A percentile compares a stretch with the other conserved stretches of the same genome.
Conservation (phyloP, 2,113 vertebrate species). For the Tachysurus fulvidraco region DNA sequence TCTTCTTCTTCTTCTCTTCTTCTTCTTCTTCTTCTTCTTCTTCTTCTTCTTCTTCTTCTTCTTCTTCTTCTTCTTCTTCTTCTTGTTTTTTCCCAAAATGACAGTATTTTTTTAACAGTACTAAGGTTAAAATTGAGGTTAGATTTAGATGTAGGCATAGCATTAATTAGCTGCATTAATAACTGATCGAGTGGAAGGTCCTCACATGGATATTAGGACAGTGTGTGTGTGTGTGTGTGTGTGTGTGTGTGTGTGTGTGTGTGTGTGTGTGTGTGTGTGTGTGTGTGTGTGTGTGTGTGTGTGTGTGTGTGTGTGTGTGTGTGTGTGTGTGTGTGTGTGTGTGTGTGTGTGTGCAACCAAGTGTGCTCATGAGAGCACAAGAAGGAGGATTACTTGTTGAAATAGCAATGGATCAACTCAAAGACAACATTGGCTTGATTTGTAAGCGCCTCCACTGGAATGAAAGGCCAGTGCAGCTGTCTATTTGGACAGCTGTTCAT, state of each 20-base stretch:
- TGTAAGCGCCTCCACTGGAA: constrained; percentile 66
- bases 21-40: background rate
- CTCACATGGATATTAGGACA: constrained; percentile 11
- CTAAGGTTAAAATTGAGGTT: background rate
- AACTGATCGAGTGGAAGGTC: background rate
- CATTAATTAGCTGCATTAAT: background rate
- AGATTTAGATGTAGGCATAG: background rate
- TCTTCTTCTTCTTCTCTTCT: background rate
- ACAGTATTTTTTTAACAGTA: background rate
- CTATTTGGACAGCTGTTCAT: constrained; percentile 72
- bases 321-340: constrained; percentile 23
- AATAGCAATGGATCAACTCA: constrained; percentile 76
- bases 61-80: background rate
- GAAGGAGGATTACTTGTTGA: constrained; percentile 69
- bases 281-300: constrained; percentile 28
- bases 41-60: background rate
- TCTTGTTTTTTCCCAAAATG: background rate
- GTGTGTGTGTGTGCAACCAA: constrained; percentile 5
- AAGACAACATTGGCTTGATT: constrained; percentile 75
- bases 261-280: background rate
- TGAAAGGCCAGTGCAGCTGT: constrained; percentile 74
- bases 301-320: constrained; percentile 1
- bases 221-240: background rate
- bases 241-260: constrained; percentile 25
- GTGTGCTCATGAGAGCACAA: constrained; percentile 48